Evolutionary conservation across 2,797 vertebrate species (phyloP), one percentile per base, ranked within the genome.

Genomic region (Hydrocynus forskahlii): DNA sequence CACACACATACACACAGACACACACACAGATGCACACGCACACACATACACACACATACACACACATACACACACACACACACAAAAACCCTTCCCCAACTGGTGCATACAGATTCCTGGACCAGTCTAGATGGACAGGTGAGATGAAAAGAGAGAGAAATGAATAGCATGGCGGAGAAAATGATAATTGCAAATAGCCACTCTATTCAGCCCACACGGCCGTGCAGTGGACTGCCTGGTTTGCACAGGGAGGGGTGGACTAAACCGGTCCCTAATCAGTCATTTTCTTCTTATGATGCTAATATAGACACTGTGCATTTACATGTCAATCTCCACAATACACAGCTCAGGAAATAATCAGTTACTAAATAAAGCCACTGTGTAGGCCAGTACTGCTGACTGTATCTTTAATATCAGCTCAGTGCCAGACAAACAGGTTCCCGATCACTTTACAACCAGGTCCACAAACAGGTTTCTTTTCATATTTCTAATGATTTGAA

Each of bases 171-270:
- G 19, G 25, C 54, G 17, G 25, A 76, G 57, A 80, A 80, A 86
- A 87, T 84, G 54, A 87, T 86, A 84, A 87, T 86, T 86, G 84
- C 81, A 87, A 83, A 87, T 87, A 35, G 25, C 78, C 78, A 40
- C 71, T 84, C 76, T 83, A 79, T 88, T 86, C 78, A 81, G 64
- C 75, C 75, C 75, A 75, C 67, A 81, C 64, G 8, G 78, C 62
- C 63, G 48, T 74, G 76, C 62, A 75, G 84, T 83, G 62, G 67
- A 70, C 78, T 67, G 52, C 29, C 74, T 2, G 25, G 59, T 52
- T 72, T 67, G 70, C 76, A 75, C 67, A 76, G 70, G 70, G 17
- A 60, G 40, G 74, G 23, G 40, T 13, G 63, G 50, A 80, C 60
- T 78, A 40, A 76, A 77, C 29, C 40, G 66, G 67, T 55, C 74